Conservation (phyloP, 2,797 vertebrate genomes). For the Syndactyla subalaris region DNA sequence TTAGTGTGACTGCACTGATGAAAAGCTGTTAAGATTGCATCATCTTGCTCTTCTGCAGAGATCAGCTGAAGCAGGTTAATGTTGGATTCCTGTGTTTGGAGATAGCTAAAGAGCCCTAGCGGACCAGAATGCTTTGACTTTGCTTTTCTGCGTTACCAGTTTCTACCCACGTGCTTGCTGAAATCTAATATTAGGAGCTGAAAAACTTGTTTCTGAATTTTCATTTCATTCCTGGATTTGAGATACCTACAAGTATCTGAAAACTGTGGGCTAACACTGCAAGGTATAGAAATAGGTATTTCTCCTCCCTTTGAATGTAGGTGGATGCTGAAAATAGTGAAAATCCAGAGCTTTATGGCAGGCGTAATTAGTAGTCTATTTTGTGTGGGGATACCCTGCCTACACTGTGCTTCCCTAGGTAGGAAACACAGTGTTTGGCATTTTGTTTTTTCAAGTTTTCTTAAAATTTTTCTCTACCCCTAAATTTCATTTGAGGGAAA, state of each 20-base stretch:
- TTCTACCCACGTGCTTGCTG: not conserved
- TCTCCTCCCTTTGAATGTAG: not conserved
- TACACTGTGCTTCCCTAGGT: not conserved
- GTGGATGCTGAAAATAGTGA: not conserved
- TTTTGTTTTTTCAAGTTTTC: not conserved
- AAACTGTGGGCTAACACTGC: not conserved
- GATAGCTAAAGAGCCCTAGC: not conserved
- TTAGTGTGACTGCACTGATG: not conserved
- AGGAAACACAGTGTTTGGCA: not conserved
- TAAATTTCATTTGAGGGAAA: not conserved
- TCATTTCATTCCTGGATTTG: not conserved
- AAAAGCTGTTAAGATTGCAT: not conserved
- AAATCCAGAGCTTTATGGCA: not conserved
- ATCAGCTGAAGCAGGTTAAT: not conserved
- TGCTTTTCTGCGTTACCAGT: not conserved
- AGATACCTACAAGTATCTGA: not conserved
- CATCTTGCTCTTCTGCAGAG: not conserved
- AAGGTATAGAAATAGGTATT: not conserved
- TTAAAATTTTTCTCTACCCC: not conserved
- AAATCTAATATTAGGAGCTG: not conserved
- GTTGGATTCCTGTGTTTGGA: not conserved
- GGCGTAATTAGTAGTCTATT: not conserved
- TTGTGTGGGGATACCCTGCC: not conserved
- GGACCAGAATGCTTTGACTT: not conserved
- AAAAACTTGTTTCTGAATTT: not conserved